Percentiles rank a stretch among this genome's conserved stretches.
phyloP scores from a whole-genome alignment of 1,140 invertebrate genomes.

The Sitobion miscanthi region DNA sequence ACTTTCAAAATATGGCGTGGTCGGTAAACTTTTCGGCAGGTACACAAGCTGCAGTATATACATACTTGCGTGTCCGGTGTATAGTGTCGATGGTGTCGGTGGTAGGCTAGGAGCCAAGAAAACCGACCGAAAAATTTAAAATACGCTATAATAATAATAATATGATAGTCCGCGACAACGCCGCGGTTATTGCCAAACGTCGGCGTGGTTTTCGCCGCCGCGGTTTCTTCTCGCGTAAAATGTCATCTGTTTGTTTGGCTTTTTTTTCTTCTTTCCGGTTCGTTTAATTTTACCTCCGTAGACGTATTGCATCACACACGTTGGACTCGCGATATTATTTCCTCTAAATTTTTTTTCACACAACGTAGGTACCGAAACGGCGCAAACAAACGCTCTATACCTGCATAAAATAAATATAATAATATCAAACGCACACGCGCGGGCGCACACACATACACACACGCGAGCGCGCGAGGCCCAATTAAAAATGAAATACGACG shows the following conservation, averaged over 20 bases:
- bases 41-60: neutral
- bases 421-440: no score
- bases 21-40: neutral
- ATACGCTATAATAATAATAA: conserved; percentile 26
- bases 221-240: conserved; percentile 24
- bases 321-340: neutral
- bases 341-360: neutral
- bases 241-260: neutral
- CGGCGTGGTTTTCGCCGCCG: neutral
- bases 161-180: neutral
- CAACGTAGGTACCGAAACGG: neutral
- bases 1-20: neutral
- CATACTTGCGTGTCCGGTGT: neutral
- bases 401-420: neutral
- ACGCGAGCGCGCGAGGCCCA: neutral
- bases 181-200: conserved; percentile 15
- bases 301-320: neutral
- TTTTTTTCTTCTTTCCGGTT: neutral
- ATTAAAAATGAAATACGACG: conserved; percentile 57
- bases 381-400: neutral
- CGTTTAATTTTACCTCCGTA: conserved; percentile 5
- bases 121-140: conserved; percentile 4
- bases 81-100: neutral
- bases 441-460: neutral
- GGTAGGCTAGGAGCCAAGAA: neutral